Percentiles rank a stretch among this genome's conserved stretches.
These are phyloP conservation scores for Excalfactoria chinensis DNA, from an alignment of 2,113 vertebrate genomes.

Conservation along the genomic window DNA sequence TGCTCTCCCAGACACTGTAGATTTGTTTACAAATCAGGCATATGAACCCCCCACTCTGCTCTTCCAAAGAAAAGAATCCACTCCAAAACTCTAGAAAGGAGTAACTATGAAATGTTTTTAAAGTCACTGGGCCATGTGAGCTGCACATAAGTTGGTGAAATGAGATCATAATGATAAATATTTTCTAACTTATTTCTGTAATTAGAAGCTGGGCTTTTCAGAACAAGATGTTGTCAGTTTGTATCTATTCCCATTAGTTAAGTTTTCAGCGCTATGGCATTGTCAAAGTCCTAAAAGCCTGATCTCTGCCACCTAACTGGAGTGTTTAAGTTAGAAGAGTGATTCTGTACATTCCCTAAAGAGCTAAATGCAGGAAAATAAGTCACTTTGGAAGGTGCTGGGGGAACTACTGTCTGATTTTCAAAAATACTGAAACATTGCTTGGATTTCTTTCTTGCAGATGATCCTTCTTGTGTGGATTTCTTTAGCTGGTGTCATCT, in stretches of 20 bases:
- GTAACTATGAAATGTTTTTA: neutral
- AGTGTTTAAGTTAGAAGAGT: neutral
- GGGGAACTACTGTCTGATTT: neutral
- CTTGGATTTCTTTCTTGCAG: slow-evolving; percentile 70
- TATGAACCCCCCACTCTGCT: slow-evolving; percentile 24
- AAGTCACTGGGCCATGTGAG: neutral
- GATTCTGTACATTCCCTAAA: neutral
- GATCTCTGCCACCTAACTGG: neutral
- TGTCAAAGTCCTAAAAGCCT: neutral
- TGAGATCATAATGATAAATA: neutral
- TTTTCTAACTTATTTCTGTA: neutral
- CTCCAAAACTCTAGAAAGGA: neutral
- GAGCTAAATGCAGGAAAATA: neutral
- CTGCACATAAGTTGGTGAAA: neutral
- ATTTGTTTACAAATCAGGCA: slow-evolving; percentile 61
- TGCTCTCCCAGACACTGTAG: slow-evolving; percentile 34
- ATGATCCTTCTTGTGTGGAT: slow-evolving; percentile 88
- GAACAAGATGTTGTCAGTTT: neutral
- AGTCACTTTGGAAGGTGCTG: neutral
- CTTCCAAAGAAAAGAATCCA: slow-evolving; percentile 33
- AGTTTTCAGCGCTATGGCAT: neutral
- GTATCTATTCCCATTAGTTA: neutral
- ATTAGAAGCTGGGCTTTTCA: neutral
- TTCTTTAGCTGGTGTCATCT: slow-evolving; percentile 94
- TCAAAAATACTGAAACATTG: neutral